phyloP scores from a whole-genome alignment of 2,113 vertebrate genomes.

The Pterophyllum scalare region DNA sequence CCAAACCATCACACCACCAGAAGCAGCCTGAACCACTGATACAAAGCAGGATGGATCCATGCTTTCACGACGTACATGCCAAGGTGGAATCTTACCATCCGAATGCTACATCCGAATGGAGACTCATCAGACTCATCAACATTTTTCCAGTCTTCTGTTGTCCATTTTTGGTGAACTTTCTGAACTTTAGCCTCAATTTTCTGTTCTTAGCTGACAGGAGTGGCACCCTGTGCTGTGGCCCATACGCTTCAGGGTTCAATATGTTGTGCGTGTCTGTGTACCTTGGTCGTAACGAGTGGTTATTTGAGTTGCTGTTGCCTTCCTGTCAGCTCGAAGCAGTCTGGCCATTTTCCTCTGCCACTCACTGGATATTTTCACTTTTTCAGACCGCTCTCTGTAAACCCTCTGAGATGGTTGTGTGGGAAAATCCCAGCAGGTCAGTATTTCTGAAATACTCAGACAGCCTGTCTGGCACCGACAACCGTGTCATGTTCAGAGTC shows the following conservation, averaged over 20 bases:
- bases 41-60: too few species aligned
- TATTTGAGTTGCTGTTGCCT: neutral
- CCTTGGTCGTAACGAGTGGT: neutral
- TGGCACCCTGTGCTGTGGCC: neutral
- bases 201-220: neutral
- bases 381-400: neutral
- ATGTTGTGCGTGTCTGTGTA: too few species aligned
- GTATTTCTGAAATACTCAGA: neutral
- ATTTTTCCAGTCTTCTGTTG: too few species aligned
- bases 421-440: neutral
- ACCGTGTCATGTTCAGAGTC: neutral
- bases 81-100: neutral
- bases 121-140: too few species aligned
- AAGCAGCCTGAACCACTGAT: too few species aligned
- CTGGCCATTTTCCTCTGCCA: neutral
- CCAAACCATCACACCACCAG: too few species aligned
- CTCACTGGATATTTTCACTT: neutral
- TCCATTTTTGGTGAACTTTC: too few species aligned
- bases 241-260: neutral
- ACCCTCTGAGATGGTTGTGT: fast-evolving
- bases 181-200: too few species aligned
- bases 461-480: too few species aligned
- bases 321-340: neutral
- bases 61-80: neutral
- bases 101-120: too few species aligned